phyloP scores from a whole-genome alignment of 2,797 vertebrate genomes.

The Muraenolepis orangiensis region DNA sequence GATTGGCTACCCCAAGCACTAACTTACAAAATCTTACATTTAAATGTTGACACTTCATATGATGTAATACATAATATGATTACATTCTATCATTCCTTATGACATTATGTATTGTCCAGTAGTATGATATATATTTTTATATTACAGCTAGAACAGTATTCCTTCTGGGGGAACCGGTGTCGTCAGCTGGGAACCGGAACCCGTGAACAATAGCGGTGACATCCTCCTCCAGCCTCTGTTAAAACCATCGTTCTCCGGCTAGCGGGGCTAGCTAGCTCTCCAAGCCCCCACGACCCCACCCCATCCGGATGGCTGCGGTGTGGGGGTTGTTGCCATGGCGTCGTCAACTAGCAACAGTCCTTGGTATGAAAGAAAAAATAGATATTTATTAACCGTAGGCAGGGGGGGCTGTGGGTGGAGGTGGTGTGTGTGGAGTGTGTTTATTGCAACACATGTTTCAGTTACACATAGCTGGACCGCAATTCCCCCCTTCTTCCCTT shows the following conservation, averaged over 20 bases:
- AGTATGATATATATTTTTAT: not conserved
- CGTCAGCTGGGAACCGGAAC: not conserved
- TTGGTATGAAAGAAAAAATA: constrained; percentile 43
- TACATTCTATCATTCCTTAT: too few species aligned
- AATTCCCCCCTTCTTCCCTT: not conserved
- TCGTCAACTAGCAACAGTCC: constrained; percentile 48
- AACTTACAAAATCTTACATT: not conserved
- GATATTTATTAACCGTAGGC: constrained; percentile 69
- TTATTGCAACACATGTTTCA: constrained; percentile 59
- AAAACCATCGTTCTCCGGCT: not conserved
- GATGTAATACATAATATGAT: too few species aligned
- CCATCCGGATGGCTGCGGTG: not conserved
- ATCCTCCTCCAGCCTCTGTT: not conserved
- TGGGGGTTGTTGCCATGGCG: constrained; percentile 2
- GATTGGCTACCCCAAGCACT: not conserved
- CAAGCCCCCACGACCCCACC: not conserved
- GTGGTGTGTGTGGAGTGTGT: constrained; percentile 60
- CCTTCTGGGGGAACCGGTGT: not conserved
- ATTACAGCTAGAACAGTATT: not conserved
- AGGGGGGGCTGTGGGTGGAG: constrained; percentile 38
- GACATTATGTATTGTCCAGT: not conserved
- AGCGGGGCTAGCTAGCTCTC: not conserved
- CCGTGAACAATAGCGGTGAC: not conserved
- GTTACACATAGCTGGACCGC: constrained; percentile 41
- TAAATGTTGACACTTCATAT: too few species aligned